phyloP scores from a whole-genome alignment of 2,888 invertebrate species.

The Calliopum simillimum region DNA sequence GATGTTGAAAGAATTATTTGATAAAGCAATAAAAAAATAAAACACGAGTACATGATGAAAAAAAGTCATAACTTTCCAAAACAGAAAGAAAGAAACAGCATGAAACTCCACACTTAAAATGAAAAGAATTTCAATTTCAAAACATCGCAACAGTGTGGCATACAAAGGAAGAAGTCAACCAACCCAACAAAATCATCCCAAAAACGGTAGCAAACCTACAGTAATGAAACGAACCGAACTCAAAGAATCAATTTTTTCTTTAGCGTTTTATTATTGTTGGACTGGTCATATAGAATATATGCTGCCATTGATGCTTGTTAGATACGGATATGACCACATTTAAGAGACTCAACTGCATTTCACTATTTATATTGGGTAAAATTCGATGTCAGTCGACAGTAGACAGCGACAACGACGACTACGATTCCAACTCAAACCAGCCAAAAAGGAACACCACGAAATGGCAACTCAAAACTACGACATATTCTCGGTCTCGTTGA shows the following conservation, averaged over 20 bases:
- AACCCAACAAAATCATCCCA: no score
- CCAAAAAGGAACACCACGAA: neutral
- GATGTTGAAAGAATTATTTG: constrained; percentile 14
- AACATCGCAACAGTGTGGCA: neutral
- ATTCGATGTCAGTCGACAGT: constrained; percentile 11
- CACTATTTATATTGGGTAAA: neutral
- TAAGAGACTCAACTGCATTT: constrained; percentile 18
- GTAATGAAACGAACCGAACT: neutral
- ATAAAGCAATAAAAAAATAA: constrained; percentile 1
- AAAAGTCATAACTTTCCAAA: constrained; percentile 8
- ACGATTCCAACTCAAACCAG: neutral
- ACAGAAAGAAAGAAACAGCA: neutral
- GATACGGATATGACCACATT: constrained; percentile 29
- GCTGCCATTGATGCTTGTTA: constrained; percentile 26
- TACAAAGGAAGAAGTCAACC: neutral
- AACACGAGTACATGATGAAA: neutral
- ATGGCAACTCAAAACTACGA: neutral
- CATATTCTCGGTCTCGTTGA: neutral
- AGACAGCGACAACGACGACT: neutral
- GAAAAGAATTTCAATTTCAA: constrained; percentile 35
- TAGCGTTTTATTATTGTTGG: neutral
- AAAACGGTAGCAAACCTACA: neutral
- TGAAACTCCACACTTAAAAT: constrained; percentile 20
- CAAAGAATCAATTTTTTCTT: constrained; percentile 26
- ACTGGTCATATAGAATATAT: neutral